Percentiles rank a stretch among this genome's conserved stretches.
Conservation (phyloP, 2,797 vertebrate species). For the Chaunax sp. region DNA sequence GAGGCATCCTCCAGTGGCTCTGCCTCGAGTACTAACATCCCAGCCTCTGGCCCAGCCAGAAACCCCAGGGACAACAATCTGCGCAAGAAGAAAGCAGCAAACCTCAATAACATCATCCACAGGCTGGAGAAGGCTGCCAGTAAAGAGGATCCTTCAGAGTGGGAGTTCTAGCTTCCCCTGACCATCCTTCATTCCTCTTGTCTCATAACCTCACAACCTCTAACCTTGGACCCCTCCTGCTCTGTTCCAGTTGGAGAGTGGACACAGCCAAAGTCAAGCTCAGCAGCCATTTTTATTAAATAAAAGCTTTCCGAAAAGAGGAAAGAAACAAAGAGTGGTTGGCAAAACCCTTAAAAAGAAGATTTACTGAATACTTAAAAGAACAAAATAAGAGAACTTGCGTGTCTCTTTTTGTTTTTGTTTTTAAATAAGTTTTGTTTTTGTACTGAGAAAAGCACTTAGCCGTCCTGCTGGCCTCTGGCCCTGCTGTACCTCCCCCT, state of each 20-base stretch:
- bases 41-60: slow-evolving; percentile 81
- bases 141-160: slow-evolving; percentile 92
- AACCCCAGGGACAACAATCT: slow-evolving; percentile 97
- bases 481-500: slow-evolving; percentile 91
- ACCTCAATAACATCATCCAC: slow-evolving; percentile 99
- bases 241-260: slow-evolving; percentile 86
- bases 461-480: slow-evolving; percentile 95
- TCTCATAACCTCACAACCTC: slow-evolving; percentile 95
- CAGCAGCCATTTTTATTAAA: slow-evolving; percentile 85
- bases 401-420: slow-evolving; percentile 79
- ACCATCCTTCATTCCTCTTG: slow-evolving; percentile 87
- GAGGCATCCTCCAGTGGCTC: slow-evolving; percentile 83
- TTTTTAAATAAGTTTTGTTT: slow-evolving; percentile 80
- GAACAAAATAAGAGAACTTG: slow-evolving; percentile 80
- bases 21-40: slow-evolving; percentile 88
- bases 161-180: slow-evolving; percentile 81
- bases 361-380: slow-evolving; percentile 81
- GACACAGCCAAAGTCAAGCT: slow-evolving; percentile 86
- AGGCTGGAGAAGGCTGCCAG: slow-evolving; percentile 98
- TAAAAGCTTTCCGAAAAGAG: slow-evolving; percentile 77
- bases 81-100: slow-evolving; percentile 98
- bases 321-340: slow-evolving; percentile 83
- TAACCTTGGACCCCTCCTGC: slow-evolving; percentile 83
- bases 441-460: slow-evolving; percentile 93
- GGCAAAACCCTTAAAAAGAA: slow-evolving; percentile 81